These are phyloP conservation scores for Torymus tubicola DNA, from an alignment of 2,888 invertebrate genomes.

Conservation along the genomic window DNA sequence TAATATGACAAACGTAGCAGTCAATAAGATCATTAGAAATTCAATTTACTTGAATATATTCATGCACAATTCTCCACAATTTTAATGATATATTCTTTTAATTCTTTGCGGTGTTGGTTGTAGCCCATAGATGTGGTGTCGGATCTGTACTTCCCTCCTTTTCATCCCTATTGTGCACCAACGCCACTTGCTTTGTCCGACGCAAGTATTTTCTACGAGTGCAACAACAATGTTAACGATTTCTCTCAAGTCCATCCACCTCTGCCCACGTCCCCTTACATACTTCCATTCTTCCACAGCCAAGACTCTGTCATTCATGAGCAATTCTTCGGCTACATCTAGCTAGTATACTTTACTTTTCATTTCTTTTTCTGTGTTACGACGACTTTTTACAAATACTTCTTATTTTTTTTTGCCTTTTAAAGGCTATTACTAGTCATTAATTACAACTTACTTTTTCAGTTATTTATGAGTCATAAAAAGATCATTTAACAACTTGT, in stretches of 20 bases:
- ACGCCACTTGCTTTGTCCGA: conserved; percentile 67
- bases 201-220: conserved; percentile 66
- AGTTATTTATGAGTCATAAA: too few species aligned
- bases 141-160: conserved; percentile 83
- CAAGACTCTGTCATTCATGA: conserved; percentile 80
- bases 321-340: conserved; percentile 76
- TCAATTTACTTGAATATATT: neutral
- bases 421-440: too few species aligned
- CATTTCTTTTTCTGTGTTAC: too few species aligned
- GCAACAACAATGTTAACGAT: conserved; percentile 70
- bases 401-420: neutral
- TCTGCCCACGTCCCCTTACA: conserved; percentile 70
- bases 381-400: too few species aligned
- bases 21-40: neutral
- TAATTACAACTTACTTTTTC: too few species aligned
- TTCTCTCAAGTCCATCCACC: conserved; percentile 71
- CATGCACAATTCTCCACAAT: neutral
- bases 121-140: conserved; percentile 87
- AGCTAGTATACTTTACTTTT: conserved; percentile 39
- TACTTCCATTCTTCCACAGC: conserved; percentile 74
- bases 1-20: too few species aligned
- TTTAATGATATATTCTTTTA: conserved; percentile 27
- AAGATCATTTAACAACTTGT: too few species aligned
- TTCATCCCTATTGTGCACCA: conserved; percentile 76
- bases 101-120: conserved; percentile 69